These are phyloP conservation scores for Lagria hirta DNA, from an alignment of 2,888 invertebrate species.

Conservation along the genomic window DNA sequence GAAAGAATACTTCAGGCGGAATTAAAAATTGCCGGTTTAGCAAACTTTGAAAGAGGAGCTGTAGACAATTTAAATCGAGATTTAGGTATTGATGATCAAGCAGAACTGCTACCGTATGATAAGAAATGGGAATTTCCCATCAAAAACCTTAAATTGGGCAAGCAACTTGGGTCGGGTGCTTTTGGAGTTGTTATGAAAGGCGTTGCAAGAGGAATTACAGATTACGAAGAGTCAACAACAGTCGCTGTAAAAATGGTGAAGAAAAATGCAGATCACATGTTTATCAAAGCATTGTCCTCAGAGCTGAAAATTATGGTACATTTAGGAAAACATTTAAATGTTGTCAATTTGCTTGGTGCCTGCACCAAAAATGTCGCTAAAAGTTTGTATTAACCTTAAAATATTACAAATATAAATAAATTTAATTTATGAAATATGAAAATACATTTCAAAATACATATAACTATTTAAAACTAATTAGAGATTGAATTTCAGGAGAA, in stretches of 20 bases:
- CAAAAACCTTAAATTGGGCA: constrained; percentile 76
- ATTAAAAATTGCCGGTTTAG: constrained; percentile 70
- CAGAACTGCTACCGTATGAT: constrained; percentile 90
- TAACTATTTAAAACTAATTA: constrained; percentile 3
- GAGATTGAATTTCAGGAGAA: constrained; percentile 2
- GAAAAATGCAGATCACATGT: constrained; percentile 73
- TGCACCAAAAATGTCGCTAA: constrained; percentile 81
- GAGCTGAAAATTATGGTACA: constrained; percentile 93
- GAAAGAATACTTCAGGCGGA: constrained; percentile 63
- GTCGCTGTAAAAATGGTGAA: constrained; percentile 93
- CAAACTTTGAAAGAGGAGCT: constrained; percentile 78
- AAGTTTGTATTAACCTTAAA: constrained; percentile 42
- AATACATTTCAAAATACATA: neutral
- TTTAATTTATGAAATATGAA: no score
- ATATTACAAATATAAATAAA: no score
- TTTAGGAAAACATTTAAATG: constrained; percentile 85
- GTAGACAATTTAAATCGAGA: constrained; percentile 84
- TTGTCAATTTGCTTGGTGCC: constrained; percentile 87
- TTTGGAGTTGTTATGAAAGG: constrained; percentile 87
- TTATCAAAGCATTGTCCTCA: constrained; percentile 78
- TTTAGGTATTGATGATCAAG: constrained; percentile 87
- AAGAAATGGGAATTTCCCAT: constrained; percentile 87
- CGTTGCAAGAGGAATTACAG: constrained; percentile 72
- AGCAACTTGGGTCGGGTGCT: constrained; percentile 75
- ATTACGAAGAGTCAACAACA: constrained; percentile 67